Percentiles rank a stretch among this genome's conserved stretches.
These are phyloP conservation scores for Malurus alboscapulatus DNA, from an alignment of 2,113 vertebrate genomes.

Conservation along the genomic window DNA sequence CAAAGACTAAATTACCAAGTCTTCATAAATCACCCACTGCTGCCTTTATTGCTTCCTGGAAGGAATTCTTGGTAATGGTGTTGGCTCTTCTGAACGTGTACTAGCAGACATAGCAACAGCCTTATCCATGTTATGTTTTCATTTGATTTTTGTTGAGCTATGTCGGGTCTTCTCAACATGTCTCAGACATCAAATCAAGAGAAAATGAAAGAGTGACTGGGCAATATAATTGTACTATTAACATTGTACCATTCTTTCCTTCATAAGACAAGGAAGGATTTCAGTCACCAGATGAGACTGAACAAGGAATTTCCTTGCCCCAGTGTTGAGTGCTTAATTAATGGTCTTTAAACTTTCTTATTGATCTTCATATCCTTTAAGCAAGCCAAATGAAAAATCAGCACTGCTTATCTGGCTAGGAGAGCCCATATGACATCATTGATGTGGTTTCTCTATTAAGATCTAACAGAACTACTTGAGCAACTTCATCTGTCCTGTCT, in stretches of 20 bases:
- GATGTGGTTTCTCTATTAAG: not conserved
- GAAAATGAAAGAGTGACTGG: not conserved
- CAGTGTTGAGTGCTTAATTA: not conserved
- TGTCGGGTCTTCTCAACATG: not conserved
- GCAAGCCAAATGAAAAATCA: not conserved
- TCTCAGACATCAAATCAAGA: not conserved
- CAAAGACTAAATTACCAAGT: slow-evolving; percentile 5
- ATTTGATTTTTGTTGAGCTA: not conserved
- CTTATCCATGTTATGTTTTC: not conserved
- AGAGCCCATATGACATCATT: not conserved
- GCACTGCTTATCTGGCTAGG: not conserved
- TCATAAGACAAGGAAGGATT: not conserved
- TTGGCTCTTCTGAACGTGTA: not conserved
- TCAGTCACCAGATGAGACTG: not conserved
- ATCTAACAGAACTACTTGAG: not conserved
- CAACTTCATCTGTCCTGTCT: not conserved
- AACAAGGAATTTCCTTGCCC: not conserved
- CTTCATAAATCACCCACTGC: slow-evolving; percentile 27
- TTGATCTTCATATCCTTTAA: not conserved
- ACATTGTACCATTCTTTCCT: not conserved
- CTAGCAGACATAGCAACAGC: slow-evolving; percentile 5
- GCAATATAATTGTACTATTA: not conserved
- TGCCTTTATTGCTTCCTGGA: slow-evolving; percentile 55
- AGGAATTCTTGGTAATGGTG: slow-evolving; percentile 24
- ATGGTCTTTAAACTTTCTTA: not conserved